Base-by-base conservation (phyloP, 2,888 invertebrate genomes). In the Drosophila anomalata region DNA sequence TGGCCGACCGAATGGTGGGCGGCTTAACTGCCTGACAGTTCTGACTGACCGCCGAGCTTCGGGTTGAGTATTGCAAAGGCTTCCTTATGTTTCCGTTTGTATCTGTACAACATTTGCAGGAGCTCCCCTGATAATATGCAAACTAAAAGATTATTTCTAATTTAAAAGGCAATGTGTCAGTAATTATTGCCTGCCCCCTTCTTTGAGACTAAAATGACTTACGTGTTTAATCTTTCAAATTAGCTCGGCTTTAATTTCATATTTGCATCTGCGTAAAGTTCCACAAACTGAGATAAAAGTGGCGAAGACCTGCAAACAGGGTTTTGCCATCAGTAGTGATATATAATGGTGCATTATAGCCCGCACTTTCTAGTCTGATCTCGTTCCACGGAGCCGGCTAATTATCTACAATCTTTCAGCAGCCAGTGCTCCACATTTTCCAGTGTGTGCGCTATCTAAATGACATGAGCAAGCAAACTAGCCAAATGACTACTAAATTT, bases 401-500 rank as follows among this genome's bases (percentile, higher is more conserved):
- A 81, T 77, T 75, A 67, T 31, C 12, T 26, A 47, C 46, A 69
- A 11, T 20, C 58, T 71, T 65, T 69, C 65, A 68, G 71, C 20
- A 6, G 20, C 3, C 22, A 71, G 74, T 62, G 83, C 20, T 20
- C 17, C 29, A 63, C 67, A 48, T 46, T 47, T 12, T 17, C 29
- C 2, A 36, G 44, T 29, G 46, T 46, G 24, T 51, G 24, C 17
- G 48, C 53, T 84, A 79, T 81, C 80, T 84, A 67, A 82, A 73
- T 62, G 75, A 57, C 71, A 58, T 12, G 20, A 39, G 56, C 59
- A 69, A 72, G 61, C 52, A 73, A 76, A 67, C 73, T 70, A 73
- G 84, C 76, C 68, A 54, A 75, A 73, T 75, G 65, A 69, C 54
- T 73, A 70, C 80, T 85, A 85, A 75, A 78, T 75, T 82, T 78